These are phyloP conservation scores for Drosophila anomalata DNA, from an alignment of 2,888 invertebrate species.

Conservation along the genomic window DNA sequence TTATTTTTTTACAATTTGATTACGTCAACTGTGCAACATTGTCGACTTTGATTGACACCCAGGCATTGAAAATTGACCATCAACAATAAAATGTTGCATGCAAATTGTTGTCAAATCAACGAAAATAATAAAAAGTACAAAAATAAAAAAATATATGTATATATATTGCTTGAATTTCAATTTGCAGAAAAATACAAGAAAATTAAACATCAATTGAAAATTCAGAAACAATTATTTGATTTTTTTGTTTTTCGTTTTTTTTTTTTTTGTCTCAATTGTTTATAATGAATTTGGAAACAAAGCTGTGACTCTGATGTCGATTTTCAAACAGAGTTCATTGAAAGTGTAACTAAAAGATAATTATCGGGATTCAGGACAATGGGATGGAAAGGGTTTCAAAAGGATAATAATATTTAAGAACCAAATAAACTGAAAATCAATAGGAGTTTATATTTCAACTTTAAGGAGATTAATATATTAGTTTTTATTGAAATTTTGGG, in stretches of 20 bases:
- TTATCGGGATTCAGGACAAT: neutral
- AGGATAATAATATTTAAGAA: too few species aligned
- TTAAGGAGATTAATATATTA: too few species aligned
- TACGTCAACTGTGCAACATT: conserved; percentile 44
- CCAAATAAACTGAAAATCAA: too few species aligned
- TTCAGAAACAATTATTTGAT: neutral
- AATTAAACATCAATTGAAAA: conserved; percentile 11
- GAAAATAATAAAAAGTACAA: conserved; percentile 17
- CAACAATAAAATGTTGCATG: conserved; percentile 50
- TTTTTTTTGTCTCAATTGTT: conserved; percentile 1
- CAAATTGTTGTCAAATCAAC: conserved; percentile 46
- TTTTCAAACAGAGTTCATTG: neutral
- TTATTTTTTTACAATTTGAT: conserved; percentile 37
- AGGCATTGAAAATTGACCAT: conserved; percentile 42
- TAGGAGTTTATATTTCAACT: too few species aligned
- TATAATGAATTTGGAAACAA: conserved; percentile 14
- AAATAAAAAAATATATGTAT: neutral
- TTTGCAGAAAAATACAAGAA: conserved; percentile 11
- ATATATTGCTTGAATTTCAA: neutral
- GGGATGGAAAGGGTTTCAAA: neutral
- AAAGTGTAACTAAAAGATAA: neutral
- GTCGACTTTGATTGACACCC: conserved; percentile 34
- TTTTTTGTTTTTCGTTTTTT: neutral
- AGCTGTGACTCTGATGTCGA: too few species aligned
- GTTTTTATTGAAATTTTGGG: too few species aligned